phyloP scores from a whole-genome alignment of 2,113 vertebrate species.

The Sorex fumeus region DNA sequence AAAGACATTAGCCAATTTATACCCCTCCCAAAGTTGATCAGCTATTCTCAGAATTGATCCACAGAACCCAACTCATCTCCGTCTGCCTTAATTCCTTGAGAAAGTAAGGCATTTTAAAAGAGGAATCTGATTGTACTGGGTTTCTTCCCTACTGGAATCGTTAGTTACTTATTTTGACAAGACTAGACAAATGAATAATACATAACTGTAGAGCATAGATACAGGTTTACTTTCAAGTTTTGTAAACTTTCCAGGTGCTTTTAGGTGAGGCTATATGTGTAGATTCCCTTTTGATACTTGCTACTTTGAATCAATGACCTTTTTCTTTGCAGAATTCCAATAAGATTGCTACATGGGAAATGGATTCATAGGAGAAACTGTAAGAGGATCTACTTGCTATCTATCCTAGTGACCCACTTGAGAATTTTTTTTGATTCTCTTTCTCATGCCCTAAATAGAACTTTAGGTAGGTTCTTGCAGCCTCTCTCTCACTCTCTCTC shows the following conservation, averaged over 20 bases:
- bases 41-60: neutral
- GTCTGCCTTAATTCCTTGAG: neutral
- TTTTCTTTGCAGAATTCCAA: neutral
- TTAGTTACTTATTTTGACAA: neutral
- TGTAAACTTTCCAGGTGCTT: neutral
- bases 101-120: neutral
- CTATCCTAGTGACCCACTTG: neutral
- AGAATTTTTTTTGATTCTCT: neutral
- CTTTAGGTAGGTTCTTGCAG: neutral
- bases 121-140: neutral
- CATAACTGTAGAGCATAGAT: neutral
- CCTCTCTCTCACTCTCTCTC: neutral
- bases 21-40: neutral
- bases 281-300: neutral
- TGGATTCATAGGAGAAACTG: fast-evolving
- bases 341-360: fast-evolving
- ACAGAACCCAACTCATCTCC: neutral
- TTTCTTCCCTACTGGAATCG: neutral
- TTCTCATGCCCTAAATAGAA: no score
- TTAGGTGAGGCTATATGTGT: neutral
- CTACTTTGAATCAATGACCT: neutral
- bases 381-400: neutral
- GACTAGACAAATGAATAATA: neutral
- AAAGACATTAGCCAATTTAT: neutral
- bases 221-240: neutral